Evolutionary conservation across 1,140 invertebrate species (phyloP).

Genomic region (Pogonomyrmex barbatus): DNA sequence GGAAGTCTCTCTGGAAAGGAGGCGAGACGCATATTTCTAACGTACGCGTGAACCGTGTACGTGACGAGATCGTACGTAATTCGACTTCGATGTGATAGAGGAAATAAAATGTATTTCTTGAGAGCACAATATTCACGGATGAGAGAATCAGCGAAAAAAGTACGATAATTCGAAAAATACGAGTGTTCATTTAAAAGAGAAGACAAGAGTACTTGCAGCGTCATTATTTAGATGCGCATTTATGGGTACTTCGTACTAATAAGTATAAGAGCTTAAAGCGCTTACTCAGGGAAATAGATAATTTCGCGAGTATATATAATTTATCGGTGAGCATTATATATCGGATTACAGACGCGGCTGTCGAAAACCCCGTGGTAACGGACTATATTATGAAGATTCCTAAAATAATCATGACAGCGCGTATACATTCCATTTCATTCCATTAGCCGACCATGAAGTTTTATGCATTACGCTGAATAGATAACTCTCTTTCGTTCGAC

Average conservation of each 20-base stretch:
- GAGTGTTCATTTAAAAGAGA: not conserved
- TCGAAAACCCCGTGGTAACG: not conserved
- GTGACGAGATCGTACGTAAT: slow-evolving; percentile 31
- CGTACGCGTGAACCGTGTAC: slow-evolving; percentile 14
- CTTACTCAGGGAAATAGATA: not conserved
- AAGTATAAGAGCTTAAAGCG: not conserved
- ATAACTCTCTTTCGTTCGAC: slow-evolving; percentile 37
- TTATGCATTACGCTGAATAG: slow-evolving; percentile 63
- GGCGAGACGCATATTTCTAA: not conserved
- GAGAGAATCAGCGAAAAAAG: too few relatives aligned
- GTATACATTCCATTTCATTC: slow-evolving; percentile 58
- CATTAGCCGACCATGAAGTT: slow-evolving; percentile 60
- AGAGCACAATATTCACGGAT: too few relatives aligned
- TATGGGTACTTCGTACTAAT: not conserved
- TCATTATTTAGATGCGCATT: not conserved
- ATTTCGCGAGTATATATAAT: slow-evolving; percentile 28
- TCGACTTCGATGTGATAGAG: not conserved
- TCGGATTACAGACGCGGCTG: slow-evolving; percentile 13
- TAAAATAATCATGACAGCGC: slow-evolving; percentile 48
- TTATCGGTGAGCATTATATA: not conserved
- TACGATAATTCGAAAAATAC: too few relatives aligned
- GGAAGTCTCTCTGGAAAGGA: slow-evolving; percentile 65
- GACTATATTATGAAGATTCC: not conserved
- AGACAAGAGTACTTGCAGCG: not conserved
- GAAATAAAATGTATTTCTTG: too few relatives aligned